Base-by-base conservation (phyloP, 1,140 invertebrate species). In the Eciton burchellii region DNA sequence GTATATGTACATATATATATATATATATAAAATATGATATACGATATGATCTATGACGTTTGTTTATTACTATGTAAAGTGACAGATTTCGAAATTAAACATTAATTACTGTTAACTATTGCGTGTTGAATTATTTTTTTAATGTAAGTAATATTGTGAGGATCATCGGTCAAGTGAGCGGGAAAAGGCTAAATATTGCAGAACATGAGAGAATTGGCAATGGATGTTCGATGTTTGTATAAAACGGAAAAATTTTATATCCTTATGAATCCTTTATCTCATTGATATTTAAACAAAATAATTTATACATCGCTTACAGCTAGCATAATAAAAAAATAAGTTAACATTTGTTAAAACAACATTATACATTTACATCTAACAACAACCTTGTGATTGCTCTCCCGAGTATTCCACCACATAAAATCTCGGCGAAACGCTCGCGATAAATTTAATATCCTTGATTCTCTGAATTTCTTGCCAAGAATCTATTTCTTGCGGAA, bases 21-120 rank as follows among this genome's bases (percentile, higher is more conserved):
- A 60, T 60, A 60, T 60, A 77, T 77, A 77, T 77, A 77, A 43
- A 49, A 79, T 79, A 79, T 68, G 74, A 79, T 68, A 79, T 79
- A 79, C 52, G 74, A 93, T 90, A 92, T 93, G 90, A 90, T 93
- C 91, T 92, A 93, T 89, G 89, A 92, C 89, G 84, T 93, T 93
- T 92, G 90, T 93, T 93, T 92, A 93, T 92, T 92, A 93, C 89
- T 92, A 91, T 93, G 91, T 93, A 93, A 92, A 93, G 89, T 91
- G 89, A 92, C 91, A 92, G 89, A 91, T 92, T 93, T 94, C 91
- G 91, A 92, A 93, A 93, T 93, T 93, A 93, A 94, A 93, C 88
- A 92, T 92, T 93, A 93, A 94, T 93, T 92, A 93, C 92, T 93
- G 92, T 94, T 93, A 93, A 87, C 83, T 82, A 66, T 24, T 26